Evolutionary conservation across 92 coral and sea anemone species (phyloP).

Genomic region (Siderastrea siderea): DNA sequence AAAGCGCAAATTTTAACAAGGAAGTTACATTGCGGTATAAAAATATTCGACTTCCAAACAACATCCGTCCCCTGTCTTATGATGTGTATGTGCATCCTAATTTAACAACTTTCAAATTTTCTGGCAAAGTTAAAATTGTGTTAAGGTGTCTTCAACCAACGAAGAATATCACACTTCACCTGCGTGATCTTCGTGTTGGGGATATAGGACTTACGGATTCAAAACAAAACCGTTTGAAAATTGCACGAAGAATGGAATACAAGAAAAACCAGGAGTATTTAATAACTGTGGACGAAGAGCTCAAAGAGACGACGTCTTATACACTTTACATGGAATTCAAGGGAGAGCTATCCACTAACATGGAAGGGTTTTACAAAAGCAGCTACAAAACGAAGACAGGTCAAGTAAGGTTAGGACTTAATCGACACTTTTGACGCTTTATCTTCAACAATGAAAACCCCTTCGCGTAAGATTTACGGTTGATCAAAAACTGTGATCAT

Average conservation of each 20-base stretch:
- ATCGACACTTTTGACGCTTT: not conserved
- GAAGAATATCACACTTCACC: constrained; percentile 74
- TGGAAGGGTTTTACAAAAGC: constrained; percentile 80
- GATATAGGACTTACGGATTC: constrained; percentile 42
- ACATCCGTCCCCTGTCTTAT: constrained; percentile 78
- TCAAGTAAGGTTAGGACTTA: constrained; percentile 53
- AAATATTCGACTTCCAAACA: constrained; percentile 83
- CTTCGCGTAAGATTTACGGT: no score
- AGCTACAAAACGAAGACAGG: constrained; percentile 70
- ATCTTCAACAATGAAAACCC: not conserved
- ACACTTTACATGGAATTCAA: constrained; percentile 60
- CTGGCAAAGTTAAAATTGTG: constrained; percentile 75
- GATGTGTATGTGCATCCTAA: constrained; percentile 78
- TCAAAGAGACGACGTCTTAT: constrained; percentile 55
- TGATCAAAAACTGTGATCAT: no score
- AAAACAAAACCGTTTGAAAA: constrained; percentile 40
- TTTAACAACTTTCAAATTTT: constrained; percentile 73
- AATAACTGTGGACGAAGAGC: constrained; percentile 29
- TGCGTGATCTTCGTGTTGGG: constrained; percentile 65
- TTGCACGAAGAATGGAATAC: constrained; percentile 46
- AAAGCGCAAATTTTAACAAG: not conserved
- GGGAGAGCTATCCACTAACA: constrained; percentile 65
- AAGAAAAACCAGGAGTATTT: constrained; percentile 57
- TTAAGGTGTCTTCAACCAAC: constrained; percentile 73
- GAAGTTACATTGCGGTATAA: constrained; percentile 61